Conservation (phyloP, 2,797 vertebrate genomes). For the Amniataba percoides region DNA sequence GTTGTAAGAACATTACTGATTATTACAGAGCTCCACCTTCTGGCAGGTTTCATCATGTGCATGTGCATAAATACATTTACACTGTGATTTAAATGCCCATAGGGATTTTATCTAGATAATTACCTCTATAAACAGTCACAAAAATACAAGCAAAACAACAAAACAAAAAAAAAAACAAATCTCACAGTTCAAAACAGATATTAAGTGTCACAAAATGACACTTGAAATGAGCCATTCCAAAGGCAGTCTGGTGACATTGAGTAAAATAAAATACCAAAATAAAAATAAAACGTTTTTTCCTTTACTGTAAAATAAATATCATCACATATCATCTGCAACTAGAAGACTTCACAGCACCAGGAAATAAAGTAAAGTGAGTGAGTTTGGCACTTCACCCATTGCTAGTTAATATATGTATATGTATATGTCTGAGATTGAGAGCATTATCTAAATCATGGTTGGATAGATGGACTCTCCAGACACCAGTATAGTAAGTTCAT, state of each 20-base stretch:
- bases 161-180: not conserved
- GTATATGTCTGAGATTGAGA: not conserved
- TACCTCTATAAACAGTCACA: not conserved
- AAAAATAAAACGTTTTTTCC: not conserved
- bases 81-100: too few relatives aligned
- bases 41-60: not conserved
- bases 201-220: not conserved
- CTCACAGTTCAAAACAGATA: not conserved
- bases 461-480: not conserved
- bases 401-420: not conserved
- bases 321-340: not conserved
- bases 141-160: not conserved
- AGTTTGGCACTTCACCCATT: not conserved
- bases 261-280: not conserved
- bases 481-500: not conserved
- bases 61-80: not conserved
- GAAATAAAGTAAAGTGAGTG: not conserved
- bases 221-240: not conserved
- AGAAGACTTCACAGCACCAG: not conserved
- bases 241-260: not conserved
- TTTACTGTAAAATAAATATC: conserved; percentile 7
- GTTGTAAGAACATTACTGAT: not conserved
- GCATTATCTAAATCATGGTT: not conserved
- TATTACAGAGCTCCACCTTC: not conserved
- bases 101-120: too few relatives aligned